These are phyloP conservation scores for Daubentonia madagascariensis DNA, from an alignment of 2,113 vertebrate genomes.

Conservation along the genomic window DNA sequence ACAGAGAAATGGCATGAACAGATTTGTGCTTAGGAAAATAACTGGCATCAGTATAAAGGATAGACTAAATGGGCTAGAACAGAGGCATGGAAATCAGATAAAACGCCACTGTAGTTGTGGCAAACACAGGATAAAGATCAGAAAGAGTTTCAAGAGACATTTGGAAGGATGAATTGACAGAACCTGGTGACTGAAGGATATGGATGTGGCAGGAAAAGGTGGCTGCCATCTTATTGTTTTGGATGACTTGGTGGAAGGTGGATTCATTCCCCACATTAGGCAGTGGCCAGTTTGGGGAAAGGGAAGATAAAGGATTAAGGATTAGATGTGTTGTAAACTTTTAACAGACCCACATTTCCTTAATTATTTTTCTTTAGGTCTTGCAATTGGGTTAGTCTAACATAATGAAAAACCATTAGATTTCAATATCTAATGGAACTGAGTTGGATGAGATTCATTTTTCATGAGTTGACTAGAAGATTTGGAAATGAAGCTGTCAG, in stretches of 20 bases:
- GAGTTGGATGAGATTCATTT: slow-evolving; percentile 33
- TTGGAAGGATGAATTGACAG: neutral
- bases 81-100: neutral
- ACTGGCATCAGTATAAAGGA: neutral
- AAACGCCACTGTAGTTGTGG: neutral
- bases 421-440: slow-evolving; percentile 2
- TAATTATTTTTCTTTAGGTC: slow-evolving; percentile 20
- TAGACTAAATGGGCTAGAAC: neutral
- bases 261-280: neutral
- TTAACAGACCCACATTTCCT: neutral
- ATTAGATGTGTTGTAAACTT: neutral
- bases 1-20: neutral
- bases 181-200: neutral
- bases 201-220: neutral
- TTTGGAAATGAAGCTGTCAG: slow-evolving; percentile 45
- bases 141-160: neutral
- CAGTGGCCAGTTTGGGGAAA: neutral
- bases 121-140: neutral
- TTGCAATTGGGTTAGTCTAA: neutral
- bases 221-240: neutral
- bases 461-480: slow-evolving; percentile 3
- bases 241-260: fast-evolving
- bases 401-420: slow-evolving; percentile 20
- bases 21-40: neutral
- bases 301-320: neutral